Evolutionary conservation across 2,888 invertebrate species (phyloP).

Genomic region (Entomobrya proxima): DNA sequence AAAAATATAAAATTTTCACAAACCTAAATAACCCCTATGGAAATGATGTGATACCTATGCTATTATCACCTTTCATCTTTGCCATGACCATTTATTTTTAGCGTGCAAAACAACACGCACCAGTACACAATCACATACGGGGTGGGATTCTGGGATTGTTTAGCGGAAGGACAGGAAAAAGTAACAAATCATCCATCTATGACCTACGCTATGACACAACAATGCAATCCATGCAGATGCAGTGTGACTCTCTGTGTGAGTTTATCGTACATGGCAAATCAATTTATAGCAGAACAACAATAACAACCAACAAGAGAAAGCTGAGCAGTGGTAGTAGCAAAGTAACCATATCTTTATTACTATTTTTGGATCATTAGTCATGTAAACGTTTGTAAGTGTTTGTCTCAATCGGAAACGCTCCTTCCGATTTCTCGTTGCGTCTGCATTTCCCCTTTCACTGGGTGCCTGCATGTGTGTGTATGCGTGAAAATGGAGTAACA

Average conservation of each 20-base stretch:
- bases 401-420: slow-evolving; percentile 48
- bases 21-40: not conserved
- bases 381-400: slow-evolving; percentile 61
- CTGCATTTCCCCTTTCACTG: not conserved
- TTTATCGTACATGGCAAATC: not conserved
- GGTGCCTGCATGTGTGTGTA: not conserved
- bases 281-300: not conserved
- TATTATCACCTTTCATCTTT: no score
- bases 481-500: not conserved
- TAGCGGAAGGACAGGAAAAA: slow-evolving; percentile 14
- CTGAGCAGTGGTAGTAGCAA: not conserved
- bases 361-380: slow-evolving; percentile 68
- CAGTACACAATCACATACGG: not conserved
- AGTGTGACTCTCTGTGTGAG: not conserved
- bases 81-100: no score
- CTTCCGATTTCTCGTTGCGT: slow-evolving; percentile 23
- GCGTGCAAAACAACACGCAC: not conserved
- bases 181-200: slow-evolving; percentile 54
- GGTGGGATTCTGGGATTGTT: not conserved
- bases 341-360: slow-evolving; percentile 62
- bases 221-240: slow-evolving; percentile 23
- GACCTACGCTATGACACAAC: slow-evolving; percentile 40
- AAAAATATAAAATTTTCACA: not conserved
- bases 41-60: no score
- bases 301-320: not conserved